A percentile compares a stretch with the other conserved stretches of the same genome.
Evolutionary conservation across 2,888 invertebrate genomes (phyloP).

Genomic region (Helobdella robusta): DNA sequence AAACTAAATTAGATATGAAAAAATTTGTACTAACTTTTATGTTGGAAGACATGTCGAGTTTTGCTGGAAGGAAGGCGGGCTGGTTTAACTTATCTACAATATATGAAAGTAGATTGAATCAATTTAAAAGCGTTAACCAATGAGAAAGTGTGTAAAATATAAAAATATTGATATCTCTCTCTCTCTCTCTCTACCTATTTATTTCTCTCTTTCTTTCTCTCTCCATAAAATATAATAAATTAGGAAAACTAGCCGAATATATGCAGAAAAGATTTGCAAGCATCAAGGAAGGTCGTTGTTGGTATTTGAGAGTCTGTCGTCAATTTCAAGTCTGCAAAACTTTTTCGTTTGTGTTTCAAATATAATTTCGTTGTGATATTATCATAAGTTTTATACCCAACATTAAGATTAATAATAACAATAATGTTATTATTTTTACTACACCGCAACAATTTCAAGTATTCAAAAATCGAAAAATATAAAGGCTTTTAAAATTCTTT

Average conservation of each 20-base stretch:
- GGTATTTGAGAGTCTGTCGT: constrained; percentile 41
- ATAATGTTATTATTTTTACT: background rate
- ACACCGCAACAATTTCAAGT: no score
- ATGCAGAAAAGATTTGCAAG: constrained; percentile 41
- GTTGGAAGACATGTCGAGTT: constrained; percentile 49
- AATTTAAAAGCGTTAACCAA: no score
- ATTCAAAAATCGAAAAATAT: no score
- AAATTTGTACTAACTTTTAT: constrained; percentile 41
- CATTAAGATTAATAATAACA: background rate
- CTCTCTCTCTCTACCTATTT: no score
- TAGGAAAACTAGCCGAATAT: constrained; percentile 45
- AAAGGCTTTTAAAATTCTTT: no score
- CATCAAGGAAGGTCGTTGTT: constrained; percentile 42
- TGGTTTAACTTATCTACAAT: constrained; percentile 47
- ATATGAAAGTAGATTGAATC: no score
- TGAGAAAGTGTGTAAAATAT: no score
- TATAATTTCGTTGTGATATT: background rate
- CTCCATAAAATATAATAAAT: no score
- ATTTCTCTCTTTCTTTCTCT: no score
- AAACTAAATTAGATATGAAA: background rate
- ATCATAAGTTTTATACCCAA: background rate
- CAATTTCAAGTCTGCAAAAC: constrained; percentile 42
- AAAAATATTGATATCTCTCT: no score
- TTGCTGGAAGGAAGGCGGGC: constrained; percentile 49
- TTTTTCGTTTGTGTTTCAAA: no score